phyloP scores from a whole-genome alignment of 2,888 invertebrate species.

The Lasiommata megera region DNA sequence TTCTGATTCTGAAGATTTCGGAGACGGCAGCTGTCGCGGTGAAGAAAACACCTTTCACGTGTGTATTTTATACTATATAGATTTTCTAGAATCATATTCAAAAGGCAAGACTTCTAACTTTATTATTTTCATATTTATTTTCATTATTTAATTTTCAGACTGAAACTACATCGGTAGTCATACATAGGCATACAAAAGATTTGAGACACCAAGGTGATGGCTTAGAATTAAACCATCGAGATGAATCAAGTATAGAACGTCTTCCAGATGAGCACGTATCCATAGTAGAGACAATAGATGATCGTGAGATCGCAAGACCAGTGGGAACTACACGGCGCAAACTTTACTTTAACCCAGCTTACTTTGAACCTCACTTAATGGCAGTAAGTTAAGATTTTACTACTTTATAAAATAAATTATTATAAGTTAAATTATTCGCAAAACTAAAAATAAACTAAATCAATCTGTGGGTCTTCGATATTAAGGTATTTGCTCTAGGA shows the following conservation, averaged over 20 bases:
- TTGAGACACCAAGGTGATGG: constrained; percentile 57
- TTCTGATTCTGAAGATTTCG: constrained; percentile 84
- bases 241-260: constrained; percentile 84
- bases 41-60: constrained; percentile 63
- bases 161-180: constrained; percentile 85
- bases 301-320: constrained; percentile 84
- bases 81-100: background rate
- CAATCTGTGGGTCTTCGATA: no score
- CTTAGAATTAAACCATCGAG: constrained; percentile 66
- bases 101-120: background rate
- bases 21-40: constrained; percentile 61
- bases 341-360: constrained; percentile 94
- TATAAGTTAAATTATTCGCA: no score
- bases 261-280: constrained; percentile 92
- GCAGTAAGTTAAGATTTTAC: constrained; percentile 78
- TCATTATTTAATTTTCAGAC: constrained; percentile 52
- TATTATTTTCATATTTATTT: no score
- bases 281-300: constrained; percentile 90
- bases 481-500: no score
- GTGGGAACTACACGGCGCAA: constrained; percentile 88
- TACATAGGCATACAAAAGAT: constrained; percentile 82
- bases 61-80: constrained; percentile 35
- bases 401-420: background rate
- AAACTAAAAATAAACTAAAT: no score
- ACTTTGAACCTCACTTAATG: constrained; percentile 93